These are phyloP conservation scores for Oxyura jamaicensis DNA, from an alignment of 2,113 vertebrate species.

Conservation along the genomic window DNA sequence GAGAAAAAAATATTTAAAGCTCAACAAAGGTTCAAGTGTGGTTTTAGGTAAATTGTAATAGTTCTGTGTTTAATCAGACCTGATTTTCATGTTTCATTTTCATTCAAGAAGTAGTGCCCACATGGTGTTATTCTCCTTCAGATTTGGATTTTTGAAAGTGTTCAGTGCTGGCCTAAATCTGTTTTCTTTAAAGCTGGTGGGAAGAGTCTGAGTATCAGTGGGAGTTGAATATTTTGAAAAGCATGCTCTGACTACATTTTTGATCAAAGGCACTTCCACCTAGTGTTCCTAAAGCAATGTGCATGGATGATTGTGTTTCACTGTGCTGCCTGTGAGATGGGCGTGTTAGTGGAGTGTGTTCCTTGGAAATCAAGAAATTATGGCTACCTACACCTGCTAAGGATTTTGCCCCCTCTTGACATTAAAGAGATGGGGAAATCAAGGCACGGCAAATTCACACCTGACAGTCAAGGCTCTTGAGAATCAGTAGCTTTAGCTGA, in stretches of 20 bases:
- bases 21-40: background rate
- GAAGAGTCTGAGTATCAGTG: background rate
- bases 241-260: background rate
- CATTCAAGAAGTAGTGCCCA: background rate
- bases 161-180: background rate
- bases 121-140: background rate
- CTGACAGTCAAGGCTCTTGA: background rate
- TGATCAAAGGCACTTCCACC: background rate
- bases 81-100: background rate
- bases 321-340: background rate
- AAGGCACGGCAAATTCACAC: background rate
- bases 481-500: background rate
- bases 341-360: rapidly evolving
- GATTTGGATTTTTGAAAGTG: background rate
- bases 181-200: background rate
- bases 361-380: background rate
- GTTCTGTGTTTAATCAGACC: background rate
- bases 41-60: background rate
- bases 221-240: background rate
- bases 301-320: background rate
- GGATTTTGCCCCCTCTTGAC: background rate
- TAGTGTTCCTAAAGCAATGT: background rate
- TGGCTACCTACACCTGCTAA: background rate
- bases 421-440: background rate
- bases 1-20: background rate